phyloP scores from a whole-genome alignment of 2,888 invertebrate species.

The Nephrotoma appendiculata region DNA sequence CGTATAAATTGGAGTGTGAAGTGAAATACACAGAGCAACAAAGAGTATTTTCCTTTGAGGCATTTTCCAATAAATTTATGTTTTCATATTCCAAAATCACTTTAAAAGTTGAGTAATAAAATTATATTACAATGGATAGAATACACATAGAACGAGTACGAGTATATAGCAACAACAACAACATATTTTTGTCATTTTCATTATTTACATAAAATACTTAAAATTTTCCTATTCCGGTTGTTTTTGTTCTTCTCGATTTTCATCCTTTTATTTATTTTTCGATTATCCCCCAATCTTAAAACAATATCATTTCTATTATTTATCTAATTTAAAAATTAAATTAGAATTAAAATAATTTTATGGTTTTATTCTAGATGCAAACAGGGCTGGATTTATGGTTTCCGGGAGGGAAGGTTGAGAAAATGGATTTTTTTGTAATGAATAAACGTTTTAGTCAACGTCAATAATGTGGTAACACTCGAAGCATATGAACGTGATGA shows the following conservation, averaged over 20 bases:
- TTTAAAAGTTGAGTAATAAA: not conserved
- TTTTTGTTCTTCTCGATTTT: not conserved
- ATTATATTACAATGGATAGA: not conserved
- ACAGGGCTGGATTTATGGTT: not conserved
- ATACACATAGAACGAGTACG: not conserved
- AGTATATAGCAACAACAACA: not conserved
- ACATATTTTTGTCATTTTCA: not conserved
- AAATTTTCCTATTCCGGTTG: not conserved
- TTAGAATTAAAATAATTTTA: not conserved
- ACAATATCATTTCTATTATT: not conserved
- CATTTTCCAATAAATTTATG: not conserved
- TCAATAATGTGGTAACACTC: too few relatives aligned
- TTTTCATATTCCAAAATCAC: not conserved
- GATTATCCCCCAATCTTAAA: not conserved
- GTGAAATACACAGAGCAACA: not conserved
- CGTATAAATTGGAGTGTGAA: not conserved
- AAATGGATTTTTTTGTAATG: too few relatives aligned
- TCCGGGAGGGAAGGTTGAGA: not conserved
- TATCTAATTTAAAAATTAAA: not conserved
- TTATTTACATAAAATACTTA: not conserved
- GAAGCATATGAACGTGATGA: too few relatives aligned
- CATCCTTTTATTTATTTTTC: not conserved
- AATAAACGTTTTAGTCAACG: too few relatives aligned
- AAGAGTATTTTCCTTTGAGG: not conserved
- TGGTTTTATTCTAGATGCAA: not conserved